A percentile compares a stretch with the other conserved stretches of the same genome.
These are phyloP conservation scores for Aleiodes alternator DNA, from an alignment of 2,888 invertebrate genomes.

Conservation along the genomic window DNA sequence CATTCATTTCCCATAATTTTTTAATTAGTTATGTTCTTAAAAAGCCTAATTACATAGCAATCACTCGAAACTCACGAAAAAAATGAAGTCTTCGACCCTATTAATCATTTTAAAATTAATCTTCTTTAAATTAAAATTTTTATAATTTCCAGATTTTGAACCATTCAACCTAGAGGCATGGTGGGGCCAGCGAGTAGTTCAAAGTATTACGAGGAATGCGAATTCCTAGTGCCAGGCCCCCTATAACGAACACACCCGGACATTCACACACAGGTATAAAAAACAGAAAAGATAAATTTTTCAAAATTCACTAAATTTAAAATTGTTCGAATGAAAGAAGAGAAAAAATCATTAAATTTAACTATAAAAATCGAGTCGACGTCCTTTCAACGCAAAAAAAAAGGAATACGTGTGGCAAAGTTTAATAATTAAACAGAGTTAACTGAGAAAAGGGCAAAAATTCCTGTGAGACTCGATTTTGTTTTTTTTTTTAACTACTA, in stretches of 20 bases:
- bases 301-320: slow-evolving; percentile 19
- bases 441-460: neutral
- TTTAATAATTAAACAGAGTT: neutral
- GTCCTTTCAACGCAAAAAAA: neutral
- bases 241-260: slow-evolving; percentile 66
- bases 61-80: too few species aligned
- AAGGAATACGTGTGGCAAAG: too few species aligned
- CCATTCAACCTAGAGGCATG: slow-evolving; percentile 87
- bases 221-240: slow-evolving; percentile 73
- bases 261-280: slow-evolving; percentile 71
- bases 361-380: slow-evolving; percentile 3
- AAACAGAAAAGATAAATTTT: slow-evolving; percentile 69
- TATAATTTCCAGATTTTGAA: slow-evolving; percentile 79
- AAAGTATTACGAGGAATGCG: slow-evolving; percentile 78
- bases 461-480: slow-evolving; percentile 11
- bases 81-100: too few species aligned
- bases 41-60: too few species aligned
- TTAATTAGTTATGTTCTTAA: too few species aligned
- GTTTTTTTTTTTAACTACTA: neutral
- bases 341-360: neutral
- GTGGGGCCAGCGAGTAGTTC: slow-evolving; percentile 84
- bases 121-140: neutral
- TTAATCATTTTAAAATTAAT: too few species aligned
- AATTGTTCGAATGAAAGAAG: neutral
- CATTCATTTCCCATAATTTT: too few species aligned